Base-by-base conservation (phyloP, 2,888 invertebrate genomes). In the Chrysopilus asiliformis region DNA sequence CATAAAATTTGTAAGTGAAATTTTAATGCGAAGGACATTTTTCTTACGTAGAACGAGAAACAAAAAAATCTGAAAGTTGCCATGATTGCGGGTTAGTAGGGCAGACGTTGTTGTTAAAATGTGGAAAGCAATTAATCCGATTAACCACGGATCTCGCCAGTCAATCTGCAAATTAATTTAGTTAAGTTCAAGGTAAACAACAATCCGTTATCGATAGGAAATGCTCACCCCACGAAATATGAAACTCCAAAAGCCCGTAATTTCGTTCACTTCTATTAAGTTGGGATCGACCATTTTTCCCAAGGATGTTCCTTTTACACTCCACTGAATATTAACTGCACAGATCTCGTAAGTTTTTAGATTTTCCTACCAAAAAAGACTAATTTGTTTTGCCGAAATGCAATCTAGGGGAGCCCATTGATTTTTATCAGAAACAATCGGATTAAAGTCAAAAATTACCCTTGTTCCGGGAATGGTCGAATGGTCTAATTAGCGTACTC, bases 111-210 rank as follows among this genome's bases (percentile, higher is more conserved):
- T 85, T 18, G 84, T 73, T 32, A 79, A 64, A 27, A 86, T 60
- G 57, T 89, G 89, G 57, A 85, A 76, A 28, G 75, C 65, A 46
- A 86, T 64, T 10, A 89, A 62, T 12, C 74, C 78, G 43, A 84
- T 79, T 10, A 89, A 68, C 85, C 86, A 87, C 5, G 87, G 86
- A 60, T 89, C 89, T 49, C 72, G 70, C 87, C 87, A 89, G 57
- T 89, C 87, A 59, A 89, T 85, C 87, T 53, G 71, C 68, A 51
- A 49, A 32, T 10, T 14, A n/a, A n/a, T n/a, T n/a, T n/a, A n/a
- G n/a, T n/a, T n/a, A n/a, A n/a, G n/a, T 8, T 16, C 18, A 36
- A 12, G 6, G 15, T 29, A 12, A 29, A n/a, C n/a, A n/a, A 16
- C 29, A 8, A 17, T n/a, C 12, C 12, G 4, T 8, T 24, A 25